These are phyloP conservation scores for Pogonognathellus flavescens DNA, from an alignment of 1,140 invertebrate species.

Conservation along the genomic window DNA sequence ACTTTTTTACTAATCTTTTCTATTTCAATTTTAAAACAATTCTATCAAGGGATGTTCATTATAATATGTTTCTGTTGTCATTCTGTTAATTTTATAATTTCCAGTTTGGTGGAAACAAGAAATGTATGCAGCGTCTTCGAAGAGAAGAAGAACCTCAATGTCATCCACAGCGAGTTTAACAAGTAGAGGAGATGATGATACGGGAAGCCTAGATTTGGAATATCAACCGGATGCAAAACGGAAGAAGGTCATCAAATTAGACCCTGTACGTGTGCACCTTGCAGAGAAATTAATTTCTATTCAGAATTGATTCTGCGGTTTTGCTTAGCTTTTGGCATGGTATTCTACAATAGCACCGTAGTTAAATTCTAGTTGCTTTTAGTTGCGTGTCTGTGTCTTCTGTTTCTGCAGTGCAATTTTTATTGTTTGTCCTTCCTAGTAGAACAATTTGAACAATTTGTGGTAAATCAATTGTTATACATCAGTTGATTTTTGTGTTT, in stretches of 20 bases:
- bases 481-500: no score
- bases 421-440: neutral
- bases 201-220: slow-evolving; percentile 58
- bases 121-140: slow-evolving; percentile 51
- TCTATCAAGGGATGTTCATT: no score
- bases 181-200: slow-evolving; percentile 61
- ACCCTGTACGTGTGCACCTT: slow-evolving; percentile 59
- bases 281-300: neutral
- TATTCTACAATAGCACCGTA: neutral
- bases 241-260: slow-evolving; percentile 60
- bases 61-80: no score
- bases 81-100: neutral
- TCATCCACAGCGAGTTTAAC: slow-evolving; percentile 63
- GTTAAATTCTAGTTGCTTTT: neutral
- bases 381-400: slow-evolving; percentile 51
- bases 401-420: slow-evolving; percentile 56
- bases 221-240: slow-evolving; percentile 64
- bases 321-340: neutral
- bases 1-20: no score
- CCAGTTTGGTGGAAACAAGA: neutral
- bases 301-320: slow-evolving; percentile 9
- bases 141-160: slow-evolving; percentile 61
- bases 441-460: neutral
- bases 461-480: slow-evolving; percentile 46
- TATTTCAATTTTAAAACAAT: no score